Evolutionary conservation across 2,888 invertebrate genomes (phyloP), one percentile per base, ranked within the genome.

Genomic region (Molanna angustata): DNA sequence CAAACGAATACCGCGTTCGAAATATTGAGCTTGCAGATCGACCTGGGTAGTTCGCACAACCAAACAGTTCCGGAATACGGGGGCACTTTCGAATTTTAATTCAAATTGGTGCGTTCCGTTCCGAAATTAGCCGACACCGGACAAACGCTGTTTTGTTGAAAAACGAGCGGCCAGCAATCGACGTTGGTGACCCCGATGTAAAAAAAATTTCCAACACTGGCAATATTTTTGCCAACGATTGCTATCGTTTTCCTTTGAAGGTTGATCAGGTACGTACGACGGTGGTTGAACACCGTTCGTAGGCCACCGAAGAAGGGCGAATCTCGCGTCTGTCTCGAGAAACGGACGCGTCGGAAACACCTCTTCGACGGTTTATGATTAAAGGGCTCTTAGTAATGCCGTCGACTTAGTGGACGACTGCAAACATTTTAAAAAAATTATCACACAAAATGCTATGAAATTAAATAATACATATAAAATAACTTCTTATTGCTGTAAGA

Each of bases 121-220:
- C 11, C 20, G 22, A 32, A 52, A 19, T 40, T 20, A 21, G 56
- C 49, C 56, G 48, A 56, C 39, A 53, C 56, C 48, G 39, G 22
- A 21, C 16, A n/a, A 41, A 14, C 22, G 52, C 75, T 74, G 76
- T 72, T 66, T 76, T 74, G 74, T 76, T 73, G 75, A 74, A 75
- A 76, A 66, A 74, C 76, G 61, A 75, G 74, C 74, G 74, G 64
- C 69, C 67, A 74, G 76, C 76, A 60, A 56, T 73, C 72, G 62
- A 46, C 55, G 66, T 68, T 67, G 65, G 64, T n/a, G n/a, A 66
- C 67, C 66, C 62, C 42, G 19, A 13, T 11, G 22, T 9, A 13
- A 13, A 41, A 16, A 20, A 19, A 37, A 3, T 9, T 20, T 46
- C n/a, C 14, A 21, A 19, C n/a, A n/a, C n/a, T n/a, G n/a, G n/a